Evolutionary conservation across 2,888 invertebrate species (phyloP).

Genomic region (Augiades crinisus): DNA sequence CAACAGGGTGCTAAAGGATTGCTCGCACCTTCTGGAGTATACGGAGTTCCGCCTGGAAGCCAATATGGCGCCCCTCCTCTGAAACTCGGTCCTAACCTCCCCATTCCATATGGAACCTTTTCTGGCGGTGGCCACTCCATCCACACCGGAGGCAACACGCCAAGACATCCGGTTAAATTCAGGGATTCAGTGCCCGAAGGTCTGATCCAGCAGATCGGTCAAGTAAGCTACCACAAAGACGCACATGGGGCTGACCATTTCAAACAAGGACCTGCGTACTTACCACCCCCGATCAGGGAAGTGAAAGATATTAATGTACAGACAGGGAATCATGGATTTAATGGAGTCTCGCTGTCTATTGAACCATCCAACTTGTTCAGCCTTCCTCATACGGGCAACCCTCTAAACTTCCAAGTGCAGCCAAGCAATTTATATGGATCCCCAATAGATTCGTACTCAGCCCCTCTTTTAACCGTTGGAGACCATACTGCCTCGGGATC

Average conservation of each 20-base stretch:
- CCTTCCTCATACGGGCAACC: slow-evolving; percentile 69
- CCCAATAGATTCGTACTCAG: slow-evolving; percentile 76
- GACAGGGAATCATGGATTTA: slow-evolving; percentile 46
- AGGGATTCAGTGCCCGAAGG: slow-evolving; percentile 88
- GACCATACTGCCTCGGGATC: slow-evolving; percentile 77
- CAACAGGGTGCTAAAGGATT: slow-evolving; percentile 76
- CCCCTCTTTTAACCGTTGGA: slow-evolving; percentile 70
- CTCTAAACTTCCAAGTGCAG: slow-evolving; percentile 70
- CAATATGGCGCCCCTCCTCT: slow-evolving; percentile 71
- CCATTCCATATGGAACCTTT: slow-evolving; percentile 66
- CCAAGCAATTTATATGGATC: slow-evolving; percentile 65
- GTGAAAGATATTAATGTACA: slow-evolving; percentile 68
- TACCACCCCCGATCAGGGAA: slow-evolving; percentile 84
- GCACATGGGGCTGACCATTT: slow-evolving; percentile 78
- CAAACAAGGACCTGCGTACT: slow-evolving; percentile 76
- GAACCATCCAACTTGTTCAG: slow-evolving; percentile 77
- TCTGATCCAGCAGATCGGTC: slow-evolving; percentile 84
- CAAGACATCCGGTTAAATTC: slow-evolving; percentile 85
- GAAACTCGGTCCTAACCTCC: slow-evolving; percentile 50
- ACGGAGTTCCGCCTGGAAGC: slow-evolving; percentile 82
- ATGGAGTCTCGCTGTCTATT: slow-evolving; percentile 63
- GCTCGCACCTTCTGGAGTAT: slow-evolving; percentile 82
- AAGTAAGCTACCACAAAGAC: slow-evolving; percentile 83
- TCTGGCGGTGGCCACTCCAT: slow-evolving; percentile 68
- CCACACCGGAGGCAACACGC: slow-evolving; percentile 63